Evolutionary conservation across 2,113 vertebrate species (phyloP).

Genomic region (Gulo gulo): DNA sequence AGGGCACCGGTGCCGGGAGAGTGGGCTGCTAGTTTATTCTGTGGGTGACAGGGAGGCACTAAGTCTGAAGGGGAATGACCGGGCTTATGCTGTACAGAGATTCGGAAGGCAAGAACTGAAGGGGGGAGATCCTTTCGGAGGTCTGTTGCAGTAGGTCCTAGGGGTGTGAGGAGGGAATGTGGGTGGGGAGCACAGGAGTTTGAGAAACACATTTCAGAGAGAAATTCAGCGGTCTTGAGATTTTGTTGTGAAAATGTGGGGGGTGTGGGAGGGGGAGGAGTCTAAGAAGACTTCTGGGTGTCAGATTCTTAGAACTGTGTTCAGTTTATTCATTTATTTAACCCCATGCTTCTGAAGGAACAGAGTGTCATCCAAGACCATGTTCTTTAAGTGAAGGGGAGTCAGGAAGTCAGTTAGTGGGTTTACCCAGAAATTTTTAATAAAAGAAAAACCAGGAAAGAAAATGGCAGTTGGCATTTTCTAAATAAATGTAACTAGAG

Average conservation of each 20-base stretch:
- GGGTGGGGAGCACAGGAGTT: background rate
- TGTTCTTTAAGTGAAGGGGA: background rate
- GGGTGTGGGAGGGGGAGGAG: background rate
- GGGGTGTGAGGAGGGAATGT: background rate
- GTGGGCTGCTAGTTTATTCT: background rate
- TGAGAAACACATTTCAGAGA: background rate
- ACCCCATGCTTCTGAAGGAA: background rate
- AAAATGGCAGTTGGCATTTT: background rate
- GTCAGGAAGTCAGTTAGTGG: background rate
- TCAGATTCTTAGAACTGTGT: background rate
- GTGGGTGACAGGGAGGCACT: background rate
- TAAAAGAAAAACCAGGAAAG: background rate
- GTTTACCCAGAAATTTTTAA: background rate
- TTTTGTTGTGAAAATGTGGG: background rate
- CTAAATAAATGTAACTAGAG: background rate
- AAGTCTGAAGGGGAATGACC: background rate
- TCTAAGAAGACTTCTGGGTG: background rate
- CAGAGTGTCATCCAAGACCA: background rate
- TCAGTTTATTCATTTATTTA: background rate
- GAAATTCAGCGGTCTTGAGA: background rate
- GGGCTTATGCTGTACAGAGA: background rate
- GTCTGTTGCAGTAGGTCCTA: background rate
- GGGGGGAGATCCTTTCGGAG: background rate
- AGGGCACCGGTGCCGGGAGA: rapidly evolving
- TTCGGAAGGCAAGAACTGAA: background rate